Evolutionary conservation across 2,797 vertebrate genomes (phyloP).

Genomic region (Saguinus oedipus): DNA sequence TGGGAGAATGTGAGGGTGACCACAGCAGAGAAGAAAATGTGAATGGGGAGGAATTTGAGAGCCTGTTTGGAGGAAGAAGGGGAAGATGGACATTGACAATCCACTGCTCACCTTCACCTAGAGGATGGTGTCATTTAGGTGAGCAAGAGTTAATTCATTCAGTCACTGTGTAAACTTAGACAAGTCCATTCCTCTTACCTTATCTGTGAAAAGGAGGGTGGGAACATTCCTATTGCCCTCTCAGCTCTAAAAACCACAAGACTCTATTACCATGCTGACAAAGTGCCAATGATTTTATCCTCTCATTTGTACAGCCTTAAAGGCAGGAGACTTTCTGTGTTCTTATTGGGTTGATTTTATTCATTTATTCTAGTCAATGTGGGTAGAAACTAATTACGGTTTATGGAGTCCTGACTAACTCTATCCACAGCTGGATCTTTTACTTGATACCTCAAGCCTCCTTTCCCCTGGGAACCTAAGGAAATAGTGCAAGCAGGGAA

Average conservation of each 20-base stretch:
- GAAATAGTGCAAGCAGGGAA: not conserved
- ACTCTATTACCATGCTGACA: not conserved
- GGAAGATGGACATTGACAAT: not conserved
- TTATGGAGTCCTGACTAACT: not conserved
- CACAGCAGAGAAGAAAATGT: not conserved
- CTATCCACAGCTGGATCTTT: slow-evolving; percentile 25
- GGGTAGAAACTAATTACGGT: not conserved
- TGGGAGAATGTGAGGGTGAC: not conserved
- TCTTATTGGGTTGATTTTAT: not conserved
- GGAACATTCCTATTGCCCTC: not conserved
- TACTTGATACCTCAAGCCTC: not conserved
- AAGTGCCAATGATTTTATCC: not conserved
- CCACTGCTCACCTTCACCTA: not conserved
- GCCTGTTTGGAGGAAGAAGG: not conserved
- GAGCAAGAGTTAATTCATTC: not conserved
- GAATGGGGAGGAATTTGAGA: not conserved
- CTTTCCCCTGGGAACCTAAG: not conserved
- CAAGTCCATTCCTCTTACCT: not conserved
- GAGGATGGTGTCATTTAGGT: not conserved
- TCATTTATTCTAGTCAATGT: slow-evolving; percentile 23
- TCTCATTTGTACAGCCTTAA: slow-evolving; percentile 8
- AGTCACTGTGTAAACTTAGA: not conserved
- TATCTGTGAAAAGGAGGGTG: not conserved
- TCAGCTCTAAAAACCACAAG: not conserved
- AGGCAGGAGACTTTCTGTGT: not conserved